Base-by-base conservation (phyloP, 1,140 invertebrate species). In the Euborellia annulipes region DNA sequence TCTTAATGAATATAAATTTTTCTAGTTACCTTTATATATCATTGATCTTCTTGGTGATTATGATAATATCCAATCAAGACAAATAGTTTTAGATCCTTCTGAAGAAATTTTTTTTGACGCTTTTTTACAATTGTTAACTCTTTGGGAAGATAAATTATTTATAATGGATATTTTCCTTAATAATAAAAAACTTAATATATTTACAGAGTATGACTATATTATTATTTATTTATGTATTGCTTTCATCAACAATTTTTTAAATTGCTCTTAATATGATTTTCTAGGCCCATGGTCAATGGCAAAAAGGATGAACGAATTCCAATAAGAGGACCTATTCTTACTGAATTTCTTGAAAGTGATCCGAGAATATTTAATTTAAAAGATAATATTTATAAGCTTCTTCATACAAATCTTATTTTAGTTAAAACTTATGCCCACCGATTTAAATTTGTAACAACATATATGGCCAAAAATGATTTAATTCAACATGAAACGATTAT, bases 281-380 rank as follows among this genome's bases (percentile, higher is more conserved):
- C 58, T 40, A 83, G 82, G 48, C 82, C 82, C 0, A 71, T 79
- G 14, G 78, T 85, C 38, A 80, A 84, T 67, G 73, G 73, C 16
- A 78, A 79, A 58, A 67, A 73, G 55, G 74, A 82, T 53, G 71
- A 79, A 38, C 72, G 76, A 55, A 69, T 73, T 0, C 76, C 72
- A 38, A 76, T 76, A 1, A 63, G 71, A 21, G 73, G 82, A 1
- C 78, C 79, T 0, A 69, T 71, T 41, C 58, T 85, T 7, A 55
- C 64, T 20, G 71, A 68, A 47, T 69, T 84, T 4, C 65, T 85
- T 57, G 69, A 72, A 32, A 68, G 76, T 50, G 80, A 86, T 60
- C 62, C 66, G 34, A 52, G 67, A 17, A 62, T 85, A 50, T 55
- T 69, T 39, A 60, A 54, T 16, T 62, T 75, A 8, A 75, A 70